Conservation (phyloP, 2,113 vertebrate species). For the Actenoides hombroni region DNA sequence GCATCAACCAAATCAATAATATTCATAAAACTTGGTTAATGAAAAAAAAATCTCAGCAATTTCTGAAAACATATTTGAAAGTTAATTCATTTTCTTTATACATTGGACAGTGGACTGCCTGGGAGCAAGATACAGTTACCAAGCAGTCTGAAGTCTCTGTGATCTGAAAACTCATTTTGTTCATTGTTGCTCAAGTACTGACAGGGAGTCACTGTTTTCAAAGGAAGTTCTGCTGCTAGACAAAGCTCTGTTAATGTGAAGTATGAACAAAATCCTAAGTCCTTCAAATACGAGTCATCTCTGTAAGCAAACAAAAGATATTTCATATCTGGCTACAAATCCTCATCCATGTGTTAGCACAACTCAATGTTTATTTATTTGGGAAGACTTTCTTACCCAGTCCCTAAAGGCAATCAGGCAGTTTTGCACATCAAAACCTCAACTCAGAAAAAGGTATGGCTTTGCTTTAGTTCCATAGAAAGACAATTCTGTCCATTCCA, state of each 20-base stretch:
- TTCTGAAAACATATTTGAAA: not conserved
- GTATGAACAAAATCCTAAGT: not conserved
- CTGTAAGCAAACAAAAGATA: not conserved
- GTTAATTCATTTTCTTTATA: not conserved
- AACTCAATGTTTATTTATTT: not conserved
- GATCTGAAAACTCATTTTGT: not conserved
- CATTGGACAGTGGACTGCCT: not conserved
- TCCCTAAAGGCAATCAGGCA: not conserved
- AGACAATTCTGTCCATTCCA: not conserved
- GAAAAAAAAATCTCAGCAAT: not conserved
- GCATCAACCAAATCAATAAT: not conserved
- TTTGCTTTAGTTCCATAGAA: not conserved
- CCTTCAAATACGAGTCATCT: not conserved
- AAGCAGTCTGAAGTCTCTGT: not conserved
- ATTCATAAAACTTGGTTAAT: not conserved
- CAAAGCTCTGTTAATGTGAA: not conserved
- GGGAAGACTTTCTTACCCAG: not conserved
- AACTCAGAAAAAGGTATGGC: not conserved
- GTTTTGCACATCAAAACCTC: not conserved
- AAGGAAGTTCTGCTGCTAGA: not conserved
- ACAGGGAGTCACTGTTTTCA: not conserved
- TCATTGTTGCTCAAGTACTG: not conserved
- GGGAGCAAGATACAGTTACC: not conserved
- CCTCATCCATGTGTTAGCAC: not conserved
- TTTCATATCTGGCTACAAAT: not conserved